These are phyloP conservation scores for Leptura quadrifasciata DNA, from an alignment of 2,888 invertebrate species.

Conservation along the genomic window DNA sequence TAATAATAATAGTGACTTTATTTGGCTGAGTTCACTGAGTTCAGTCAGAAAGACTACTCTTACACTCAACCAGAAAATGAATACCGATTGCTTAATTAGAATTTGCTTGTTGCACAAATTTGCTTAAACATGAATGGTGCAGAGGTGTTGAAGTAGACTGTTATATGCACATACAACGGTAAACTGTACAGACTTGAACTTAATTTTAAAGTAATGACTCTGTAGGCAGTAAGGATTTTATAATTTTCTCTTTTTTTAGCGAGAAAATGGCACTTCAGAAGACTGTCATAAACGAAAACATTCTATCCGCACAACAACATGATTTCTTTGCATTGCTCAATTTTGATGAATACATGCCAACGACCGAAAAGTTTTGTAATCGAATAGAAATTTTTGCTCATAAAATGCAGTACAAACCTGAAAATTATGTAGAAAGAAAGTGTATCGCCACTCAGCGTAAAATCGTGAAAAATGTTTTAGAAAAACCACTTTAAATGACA, in stretches of 20 bases:
- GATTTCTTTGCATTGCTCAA: conserved; percentile 38
- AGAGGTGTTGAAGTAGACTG: no score
- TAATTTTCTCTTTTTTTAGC: background rate
- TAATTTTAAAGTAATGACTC: background rate
- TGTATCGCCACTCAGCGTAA: conserved; percentile 19
- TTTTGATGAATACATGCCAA: conserved; percentile 41
- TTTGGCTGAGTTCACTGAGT: no score
- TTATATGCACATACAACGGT: no score
- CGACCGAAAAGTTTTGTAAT: conserved; percentile 33
- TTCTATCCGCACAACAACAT: conserved; percentile 38
- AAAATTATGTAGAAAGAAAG: conserved; percentile 10
- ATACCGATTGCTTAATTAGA: no score
- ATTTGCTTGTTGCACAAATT: no score
- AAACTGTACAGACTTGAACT: background rate
- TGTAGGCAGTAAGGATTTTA: background rate
- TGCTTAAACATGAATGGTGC: no score
- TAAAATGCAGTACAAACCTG: conserved; percentile 14
- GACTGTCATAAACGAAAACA: conserved; percentile 37
- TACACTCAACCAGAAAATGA: no score
- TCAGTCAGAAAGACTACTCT: no score
- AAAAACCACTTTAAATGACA: conserved; percentile 10
- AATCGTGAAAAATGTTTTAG: conserved; percentile 24
- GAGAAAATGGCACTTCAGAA: conserved; percentile 39
- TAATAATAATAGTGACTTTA: no score
- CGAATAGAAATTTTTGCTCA: conserved; percentile 21